Conservation (phyloP, 1,140 invertebrate genomes). For the Bradysia coprophila region DNA sequence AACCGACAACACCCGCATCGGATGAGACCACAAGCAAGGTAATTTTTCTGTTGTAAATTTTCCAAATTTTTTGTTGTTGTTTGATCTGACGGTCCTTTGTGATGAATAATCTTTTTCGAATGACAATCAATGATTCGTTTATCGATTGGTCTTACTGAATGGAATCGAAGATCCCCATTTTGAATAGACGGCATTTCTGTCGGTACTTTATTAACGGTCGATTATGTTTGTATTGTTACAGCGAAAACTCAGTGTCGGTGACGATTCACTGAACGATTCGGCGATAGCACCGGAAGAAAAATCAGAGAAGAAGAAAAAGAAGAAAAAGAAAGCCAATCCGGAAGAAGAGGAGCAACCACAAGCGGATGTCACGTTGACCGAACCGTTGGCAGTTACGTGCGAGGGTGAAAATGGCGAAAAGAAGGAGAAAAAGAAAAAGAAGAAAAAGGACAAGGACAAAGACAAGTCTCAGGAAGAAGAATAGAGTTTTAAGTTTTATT, state of each 20-base stretch:
- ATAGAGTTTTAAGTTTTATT: conserved; percentile 10
- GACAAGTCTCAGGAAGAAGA: conserved; percentile 28
- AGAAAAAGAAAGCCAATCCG: conserved; percentile 26
- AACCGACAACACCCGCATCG: conserved; percentile 3
- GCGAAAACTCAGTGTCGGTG: conserved; percentile 33
- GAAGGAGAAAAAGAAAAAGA: conserved; percentile 43
- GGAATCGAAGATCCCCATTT: conserved; percentile 5
- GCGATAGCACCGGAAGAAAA: conserved; percentile 36
- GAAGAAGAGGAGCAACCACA: conserved; percentile 6
- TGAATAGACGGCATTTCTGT: conserved; percentile 4
- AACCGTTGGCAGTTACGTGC: conserved; percentile 13
- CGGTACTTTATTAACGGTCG: conserved; percentile 3
- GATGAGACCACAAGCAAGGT: conserved; percentile 13
- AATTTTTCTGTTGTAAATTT: neutral
- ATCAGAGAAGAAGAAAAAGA: conserved; percentile 39
- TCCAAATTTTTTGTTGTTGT: neutral
- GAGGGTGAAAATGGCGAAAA: conserved; percentile 5
- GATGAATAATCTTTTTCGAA: conserved; percentile 3
- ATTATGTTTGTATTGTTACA: conserved; percentile 19
- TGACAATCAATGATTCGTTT: conserved; percentile 4
- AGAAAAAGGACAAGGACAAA: conserved; percentile 58
- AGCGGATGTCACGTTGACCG: conserved; percentile 8
- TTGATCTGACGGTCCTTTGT: conserved; percentile 1
- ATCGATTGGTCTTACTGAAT: conserved; percentile 4
- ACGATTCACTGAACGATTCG: conserved; percentile 12